A percentile compares a stretch with the other conserved stretches of the same genome.
These are phyloP conservation scores for Xyrauchen texanus DNA, from an alignment of 2,113 vertebrate species.

Conservation along the genomic window DNA sequence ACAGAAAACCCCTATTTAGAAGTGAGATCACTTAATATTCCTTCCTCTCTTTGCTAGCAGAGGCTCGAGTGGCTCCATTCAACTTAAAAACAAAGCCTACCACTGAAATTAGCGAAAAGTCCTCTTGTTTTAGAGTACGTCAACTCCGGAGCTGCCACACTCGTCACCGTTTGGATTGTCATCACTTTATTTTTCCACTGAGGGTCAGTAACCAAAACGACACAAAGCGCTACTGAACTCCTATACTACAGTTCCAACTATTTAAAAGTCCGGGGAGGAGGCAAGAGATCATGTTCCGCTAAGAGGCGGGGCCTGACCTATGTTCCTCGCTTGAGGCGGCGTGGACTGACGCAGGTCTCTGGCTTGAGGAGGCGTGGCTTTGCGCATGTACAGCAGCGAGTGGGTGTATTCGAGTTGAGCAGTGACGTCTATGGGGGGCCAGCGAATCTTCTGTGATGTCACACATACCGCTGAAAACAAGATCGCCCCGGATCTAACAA, in stretches of 20 bases:
- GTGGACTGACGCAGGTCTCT: too few relatives aligned
- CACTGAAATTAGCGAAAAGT: slow-evolving; percentile 86
- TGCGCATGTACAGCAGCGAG: slow-evolving; percentile 45
- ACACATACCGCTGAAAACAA: neutral
- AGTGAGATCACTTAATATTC: slow-evolving; percentile 43
- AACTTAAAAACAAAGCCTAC: slow-evolving; percentile 74
- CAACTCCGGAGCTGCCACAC: slow-evolving; percentile 59
- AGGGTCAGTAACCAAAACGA: slow-evolving; percentile 24
- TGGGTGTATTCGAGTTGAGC: neutral
- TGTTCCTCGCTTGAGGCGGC: neutral
- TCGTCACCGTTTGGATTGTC: slow-evolving; percentile 83
- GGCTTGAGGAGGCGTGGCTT: neutral
- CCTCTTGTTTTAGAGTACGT: slow-evolving; percentile 91
- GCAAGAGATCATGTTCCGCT: slow-evolving; percentile 27
- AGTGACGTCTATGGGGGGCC: neutral
- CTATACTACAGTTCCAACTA: slow-evolving; percentile 44
- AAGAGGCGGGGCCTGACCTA: slow-evolving; percentile 8
- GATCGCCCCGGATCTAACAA: neutral
- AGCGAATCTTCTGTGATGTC: neutral
- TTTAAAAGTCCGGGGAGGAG: slow-evolving; percentile 58
- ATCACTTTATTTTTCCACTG: slow-evolving; percentile 67
- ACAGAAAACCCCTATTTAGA: neutral
- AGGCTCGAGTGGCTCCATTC: slow-evolving; percentile 36
- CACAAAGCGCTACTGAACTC: slow-evolving; percentile 45
- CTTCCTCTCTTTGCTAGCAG: slow-evolving; percentile 34